Evolutionary conservation across 1,140 invertebrate genomes (phyloP).

Genomic region (Drosophila kurseongensis): DNA sequence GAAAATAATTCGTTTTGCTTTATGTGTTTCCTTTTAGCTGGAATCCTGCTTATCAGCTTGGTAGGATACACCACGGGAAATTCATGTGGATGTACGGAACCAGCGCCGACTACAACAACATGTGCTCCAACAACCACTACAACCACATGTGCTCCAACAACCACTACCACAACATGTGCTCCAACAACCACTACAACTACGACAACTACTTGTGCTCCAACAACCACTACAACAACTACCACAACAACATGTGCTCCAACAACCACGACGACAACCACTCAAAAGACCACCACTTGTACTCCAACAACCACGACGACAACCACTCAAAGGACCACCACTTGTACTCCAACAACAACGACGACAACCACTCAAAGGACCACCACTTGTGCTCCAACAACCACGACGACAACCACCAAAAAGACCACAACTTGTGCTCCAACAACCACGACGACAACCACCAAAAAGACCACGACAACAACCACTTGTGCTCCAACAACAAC

Average conservation of each 20-base stretch:
- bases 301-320: neutral
- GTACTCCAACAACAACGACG: neutral
- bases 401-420: neutral
- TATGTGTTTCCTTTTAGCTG: neutral
- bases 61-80: neutral
- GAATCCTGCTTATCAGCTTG: conserved; percentile 13
- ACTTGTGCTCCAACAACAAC: neutral
- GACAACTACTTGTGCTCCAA: neutral
- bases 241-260: neutral
- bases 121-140: neutral
- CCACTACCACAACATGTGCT: neutral
- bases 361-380: neutral
- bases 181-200: neutral
- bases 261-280: neutral
- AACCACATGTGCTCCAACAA: neutral
- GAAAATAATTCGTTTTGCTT: too few species aligned
- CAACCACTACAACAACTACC: neutral
- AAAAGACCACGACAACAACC: neutral
- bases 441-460: neutral
- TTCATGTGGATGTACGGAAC: conserved; percentile 8
- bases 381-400: neutral
- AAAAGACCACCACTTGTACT: neutral
- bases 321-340: neutral
- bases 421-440: neutral
- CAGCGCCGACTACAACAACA: neutral